phyloP scores from a whole-genome alignment of 2,113 vertebrate genomes.

The Corydoras maculifer region DNA sequence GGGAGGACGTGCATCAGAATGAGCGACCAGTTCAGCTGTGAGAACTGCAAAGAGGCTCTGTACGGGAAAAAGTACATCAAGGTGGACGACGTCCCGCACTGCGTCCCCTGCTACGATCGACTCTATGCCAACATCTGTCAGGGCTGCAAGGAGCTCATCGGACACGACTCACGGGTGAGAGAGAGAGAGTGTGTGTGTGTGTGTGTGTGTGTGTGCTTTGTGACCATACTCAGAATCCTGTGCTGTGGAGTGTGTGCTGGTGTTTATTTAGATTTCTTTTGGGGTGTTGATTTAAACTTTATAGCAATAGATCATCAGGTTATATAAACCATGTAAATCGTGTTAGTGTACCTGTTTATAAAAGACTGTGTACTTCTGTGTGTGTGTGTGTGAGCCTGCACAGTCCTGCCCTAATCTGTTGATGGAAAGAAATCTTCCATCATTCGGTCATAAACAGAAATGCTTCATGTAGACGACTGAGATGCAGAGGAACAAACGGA shows the following conservation, averaged over 20 bases:
- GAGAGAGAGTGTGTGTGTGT: not conserved
- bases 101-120: constrained; percentile 87
- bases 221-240: too few relatives aligned
- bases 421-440: not conserved
- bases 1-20: constrained; percentile 60
- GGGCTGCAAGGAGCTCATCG: constrained; percentile 85
- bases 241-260: constrained; percentile 2
- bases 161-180: constrained; percentile 83
- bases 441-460: not conserved
- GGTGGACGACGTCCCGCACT: constrained; percentile 79
- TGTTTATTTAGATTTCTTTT: not conserved
- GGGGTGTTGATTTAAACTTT: not conserved
- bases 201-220: not conserved
- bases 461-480: not conserved
- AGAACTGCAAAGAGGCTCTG: constrained; percentile 84
- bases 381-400: constrained; percentile 3
- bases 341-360: not conserved
- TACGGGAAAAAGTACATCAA: constrained; percentile 91
- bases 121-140: constrained; percentile 87
- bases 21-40: constrained; percentile 85
- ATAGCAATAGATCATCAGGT: not conserved
- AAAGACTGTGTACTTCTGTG: not conserved
- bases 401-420: constrained; percentile 7
- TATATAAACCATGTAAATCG: not conserved
- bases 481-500: not conserved